phyloP scores from a whole-genome alignment of 1,140 invertebrate species.

The Agrypnia vestita region DNA sequence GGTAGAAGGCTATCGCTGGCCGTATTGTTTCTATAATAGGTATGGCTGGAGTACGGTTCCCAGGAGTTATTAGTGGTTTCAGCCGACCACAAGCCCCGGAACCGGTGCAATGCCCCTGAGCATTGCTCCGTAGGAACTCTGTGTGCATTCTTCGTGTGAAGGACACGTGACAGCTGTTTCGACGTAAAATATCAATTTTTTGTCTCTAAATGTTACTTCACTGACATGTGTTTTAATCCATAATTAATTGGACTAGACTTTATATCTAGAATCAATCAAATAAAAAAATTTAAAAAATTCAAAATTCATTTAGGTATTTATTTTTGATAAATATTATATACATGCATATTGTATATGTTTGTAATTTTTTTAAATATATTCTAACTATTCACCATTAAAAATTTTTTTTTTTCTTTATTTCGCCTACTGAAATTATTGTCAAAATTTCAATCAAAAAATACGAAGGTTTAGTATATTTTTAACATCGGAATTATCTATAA shows the following conservation, averaged over 20 bases:
- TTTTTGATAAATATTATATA: too few relatives aligned
- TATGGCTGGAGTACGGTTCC: not conserved
- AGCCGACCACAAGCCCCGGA: conserved; percentile 24
- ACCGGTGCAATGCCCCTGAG: conserved; percentile 23
- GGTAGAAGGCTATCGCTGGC: not conserved
- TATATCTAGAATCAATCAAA: too few relatives aligned
- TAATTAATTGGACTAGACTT: too few relatives aligned
- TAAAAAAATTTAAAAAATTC: too few relatives aligned
- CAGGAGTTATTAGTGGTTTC: conserved; percentile 35
- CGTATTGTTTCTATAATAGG: conserved; percentile 11
- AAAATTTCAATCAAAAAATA: too few relatives aligned
- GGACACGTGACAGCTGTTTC: not conserved
- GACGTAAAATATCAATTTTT: not conserved
- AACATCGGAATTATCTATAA: too few relatives aligned
- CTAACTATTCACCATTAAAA: too few relatives aligned
- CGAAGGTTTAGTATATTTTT: too few relatives aligned
- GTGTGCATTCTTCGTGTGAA: not conserved
- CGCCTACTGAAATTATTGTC: too few relatives aligned
- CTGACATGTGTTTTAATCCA: not conserved
- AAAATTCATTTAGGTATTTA: too few relatives aligned
- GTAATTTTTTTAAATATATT: not conserved
- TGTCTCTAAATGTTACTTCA: not conserved
- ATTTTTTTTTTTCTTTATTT: too few relatives aligned
- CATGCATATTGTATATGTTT: not conserved
- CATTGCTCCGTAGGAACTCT: not conserved